These are phyloP conservation scores for Furcula furcula DNA, from an alignment of 2,888 invertebrate species.

Conservation along the genomic window DNA sequence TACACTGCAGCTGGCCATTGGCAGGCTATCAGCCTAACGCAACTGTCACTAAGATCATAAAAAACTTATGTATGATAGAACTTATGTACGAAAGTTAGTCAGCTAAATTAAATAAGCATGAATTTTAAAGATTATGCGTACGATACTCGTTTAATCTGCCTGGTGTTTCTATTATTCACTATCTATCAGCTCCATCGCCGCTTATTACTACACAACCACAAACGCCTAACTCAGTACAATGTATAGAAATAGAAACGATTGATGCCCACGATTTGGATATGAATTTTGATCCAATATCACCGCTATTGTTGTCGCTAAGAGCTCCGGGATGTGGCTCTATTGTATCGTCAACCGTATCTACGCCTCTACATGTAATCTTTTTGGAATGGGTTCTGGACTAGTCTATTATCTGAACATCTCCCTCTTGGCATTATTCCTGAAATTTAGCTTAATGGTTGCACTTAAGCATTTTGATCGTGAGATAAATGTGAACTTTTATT, in stretches of 20 bases:
- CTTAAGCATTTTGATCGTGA: conserved; percentile 15
- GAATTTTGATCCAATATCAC: conserved; percentile 31
- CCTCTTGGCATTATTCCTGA: conserved; percentile 17
- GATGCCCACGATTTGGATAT: conserved; percentile 30
- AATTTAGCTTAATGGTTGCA: conserved; percentile 20
- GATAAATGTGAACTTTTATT: conserved; percentile 13
- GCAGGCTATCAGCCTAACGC: no score
- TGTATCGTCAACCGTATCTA: conserved; percentile 16
- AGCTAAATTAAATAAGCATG: no score
- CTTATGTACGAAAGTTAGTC: no score
- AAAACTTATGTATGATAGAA: no score
- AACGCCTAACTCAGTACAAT: conserved; percentile 15
- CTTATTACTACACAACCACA: conserved; percentile 8
- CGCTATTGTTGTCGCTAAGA: conserved; percentile 38
- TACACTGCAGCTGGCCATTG: no score
- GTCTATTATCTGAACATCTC: conserved; percentile 27
- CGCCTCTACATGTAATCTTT: conserved; percentile 15
- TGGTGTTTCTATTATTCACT: no score
- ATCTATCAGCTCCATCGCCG: neutral
- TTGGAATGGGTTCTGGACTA: conserved; percentile 9
- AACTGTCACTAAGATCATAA: no score
- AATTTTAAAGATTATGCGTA: no score
- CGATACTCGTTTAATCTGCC: no score
- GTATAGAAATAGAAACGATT: conserved; percentile 22
- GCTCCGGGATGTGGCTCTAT: conserved; percentile 21